Percentiles rank a stretch among this genome's conserved stretches.
phyloP scores from a whole-genome alignment of 2,888 invertebrate genomes.

The Patella pellucida region DNA sequence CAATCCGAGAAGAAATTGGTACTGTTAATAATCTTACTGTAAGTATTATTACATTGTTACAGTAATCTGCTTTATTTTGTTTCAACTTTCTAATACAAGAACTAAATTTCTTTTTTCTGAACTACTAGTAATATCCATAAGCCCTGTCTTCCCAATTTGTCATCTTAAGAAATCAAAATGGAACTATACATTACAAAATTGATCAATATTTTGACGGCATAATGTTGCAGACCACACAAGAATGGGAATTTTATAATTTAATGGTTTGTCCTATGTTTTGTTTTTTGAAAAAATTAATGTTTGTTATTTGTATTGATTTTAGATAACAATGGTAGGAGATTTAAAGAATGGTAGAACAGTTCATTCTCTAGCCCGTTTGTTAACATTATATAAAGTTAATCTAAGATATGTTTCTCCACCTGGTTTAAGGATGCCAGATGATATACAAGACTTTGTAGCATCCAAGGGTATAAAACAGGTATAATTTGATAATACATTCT shows the following conservation, averaged over 20 bases:
- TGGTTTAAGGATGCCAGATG: constrained; percentile 90
- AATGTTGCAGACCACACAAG: too few relatives aligned
- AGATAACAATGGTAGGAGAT: constrained; percentile 97
- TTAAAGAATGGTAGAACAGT: constrained; percentile 98
- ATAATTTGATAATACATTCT: constrained; percentile 7
- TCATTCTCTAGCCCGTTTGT: constrained; percentile 92
- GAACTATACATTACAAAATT: too few relatives aligned
- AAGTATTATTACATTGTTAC: constrained; percentile 36
- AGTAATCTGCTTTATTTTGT: not conserved
- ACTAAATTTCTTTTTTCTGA: too few relatives aligned
- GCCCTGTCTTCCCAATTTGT: too few relatives aligned
- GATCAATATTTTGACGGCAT: too few relatives aligned
- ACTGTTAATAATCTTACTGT: constrained; percentile 94
- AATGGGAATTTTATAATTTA: too few relatives aligned
- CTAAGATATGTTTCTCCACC: constrained; percentile 91
- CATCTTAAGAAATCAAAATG: too few relatives aligned
- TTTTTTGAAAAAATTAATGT: too few relatives aligned
- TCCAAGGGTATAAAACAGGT: constrained; percentile 85
- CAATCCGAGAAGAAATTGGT: constrained; percentile 98
- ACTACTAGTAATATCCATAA: too few relatives aligned
- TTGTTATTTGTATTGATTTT: constrained; percentile 17
- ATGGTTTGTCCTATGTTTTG: too few relatives aligned
- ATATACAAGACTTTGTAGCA: constrained; percentile 84
- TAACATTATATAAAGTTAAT: constrained; percentile 94
- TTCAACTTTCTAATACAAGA: too few relatives aligned